A percentile compares a stretch with the other conserved stretches of the same genome.
These are phyloP conservation scores for Pseudomyrmex flavicornis DNA, from an alignment of 1,140 invertebrate species.

Conservation along the genomic window DNA sequence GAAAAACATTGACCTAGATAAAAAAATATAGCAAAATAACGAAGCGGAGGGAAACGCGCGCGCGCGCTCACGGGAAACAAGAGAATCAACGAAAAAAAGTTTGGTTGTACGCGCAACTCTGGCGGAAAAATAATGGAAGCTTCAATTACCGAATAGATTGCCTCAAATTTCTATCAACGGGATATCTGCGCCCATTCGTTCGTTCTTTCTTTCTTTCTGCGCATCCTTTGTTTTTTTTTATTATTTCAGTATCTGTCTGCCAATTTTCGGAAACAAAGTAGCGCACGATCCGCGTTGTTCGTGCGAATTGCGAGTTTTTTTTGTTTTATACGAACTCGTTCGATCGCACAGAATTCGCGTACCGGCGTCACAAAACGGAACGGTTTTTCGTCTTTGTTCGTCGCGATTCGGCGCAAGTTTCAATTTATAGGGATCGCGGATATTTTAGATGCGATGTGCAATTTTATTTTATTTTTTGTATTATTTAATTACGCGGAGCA, in stretches of 20 bases:
- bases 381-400: neutral
- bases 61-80: neutral
- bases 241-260: constrained; percentile 32
- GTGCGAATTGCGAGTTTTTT: constrained; percentile 28
- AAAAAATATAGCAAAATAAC: constrained; percentile 5
- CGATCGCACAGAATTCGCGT: constrained; percentile 17
- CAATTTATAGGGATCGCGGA: too few species aligned
- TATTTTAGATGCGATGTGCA: too few species aligned
- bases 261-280: constrained; percentile 43
- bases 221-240: neutral
- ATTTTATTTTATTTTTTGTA: too few species aligned
- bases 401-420: neutral
- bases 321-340: neutral
- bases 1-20: constrained; percentile 1
- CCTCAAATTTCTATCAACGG: constrained; percentile 57
- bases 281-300: constrained; percentile 35
- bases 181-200: constrained; percentile 17
- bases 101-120: constrained; percentile 16
- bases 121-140: constrained; percentile 65
- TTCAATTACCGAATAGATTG: constrained; percentile 65
- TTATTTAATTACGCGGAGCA: too few species aligned
- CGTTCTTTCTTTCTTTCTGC: constrained; percentile 38
- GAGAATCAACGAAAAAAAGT: constrained; percentile 34
- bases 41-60: neutral
- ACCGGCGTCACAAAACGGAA: neutral